These are phyloP conservation scores for Teinopalpus imperialis DNA, from an alignment of 2,888 invertebrate species.

Conservation along the genomic window DNA sequence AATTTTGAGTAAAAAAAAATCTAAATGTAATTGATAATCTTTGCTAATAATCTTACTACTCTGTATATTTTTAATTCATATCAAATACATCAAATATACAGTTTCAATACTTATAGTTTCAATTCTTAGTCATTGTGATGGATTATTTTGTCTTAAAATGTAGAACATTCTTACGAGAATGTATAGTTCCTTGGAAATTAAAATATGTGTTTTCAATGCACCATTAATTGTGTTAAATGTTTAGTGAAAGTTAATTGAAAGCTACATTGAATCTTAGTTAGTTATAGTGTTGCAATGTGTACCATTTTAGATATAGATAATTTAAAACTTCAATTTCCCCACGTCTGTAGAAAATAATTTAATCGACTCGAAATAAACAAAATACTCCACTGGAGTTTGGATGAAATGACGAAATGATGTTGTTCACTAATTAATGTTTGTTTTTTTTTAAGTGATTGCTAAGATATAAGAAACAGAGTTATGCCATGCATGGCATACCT, in stretches of 20 bases:
- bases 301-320: slow-evolving; percentile 16
- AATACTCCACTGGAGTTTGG: background rate
- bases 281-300: slow-evolving; percentile 7
- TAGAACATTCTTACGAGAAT: too few species aligned
- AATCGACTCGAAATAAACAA: slow-evolving; percentile 27
- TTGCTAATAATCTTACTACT: too few species aligned
- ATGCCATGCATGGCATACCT: too few species aligned
- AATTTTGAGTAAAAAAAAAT: too few species aligned
- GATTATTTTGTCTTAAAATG: too few species aligned
- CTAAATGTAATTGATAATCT: too few species aligned
- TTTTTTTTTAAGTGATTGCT: background rate
- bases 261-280: slow-evolving; percentile 5
- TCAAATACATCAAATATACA: too few species aligned
- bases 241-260: background rate
- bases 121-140: too few species aligned
- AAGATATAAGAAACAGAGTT: background rate
- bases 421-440: background rate
- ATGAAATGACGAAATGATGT: background rate
- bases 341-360: slow-evolving; percentile 14
- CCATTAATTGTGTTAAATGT: background rate
- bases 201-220: too few species aligned
- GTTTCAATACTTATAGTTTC: too few species aligned
- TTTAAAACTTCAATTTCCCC: slow-evolving; percentile 12
- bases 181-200: too few species aligned
- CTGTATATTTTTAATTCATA: too few species aligned